Evolutionary conservation across 2,888 invertebrate species (phyloP).

Genomic region (Lasioglossum leucozonium): DNA sequence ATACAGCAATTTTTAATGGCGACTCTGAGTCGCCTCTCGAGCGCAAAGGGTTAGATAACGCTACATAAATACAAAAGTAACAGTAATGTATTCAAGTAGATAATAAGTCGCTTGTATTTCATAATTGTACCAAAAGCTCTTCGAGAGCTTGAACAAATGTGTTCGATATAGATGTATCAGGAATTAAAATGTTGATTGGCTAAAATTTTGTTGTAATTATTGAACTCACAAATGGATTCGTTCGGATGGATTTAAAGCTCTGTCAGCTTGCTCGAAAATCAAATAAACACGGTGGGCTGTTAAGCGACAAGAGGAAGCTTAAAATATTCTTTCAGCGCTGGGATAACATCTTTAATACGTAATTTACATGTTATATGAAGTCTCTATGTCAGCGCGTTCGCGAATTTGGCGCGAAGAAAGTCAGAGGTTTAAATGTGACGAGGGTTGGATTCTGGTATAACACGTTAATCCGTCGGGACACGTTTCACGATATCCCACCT

Average conservation of each 20-base stretch:
- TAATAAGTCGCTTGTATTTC: not conserved
- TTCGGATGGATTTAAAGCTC: not conserved
- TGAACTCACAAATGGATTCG: not conserved
- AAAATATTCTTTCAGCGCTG: not conserved
- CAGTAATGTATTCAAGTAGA: not conserved
- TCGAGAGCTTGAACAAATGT: not conserved
- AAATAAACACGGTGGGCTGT: not conserved
- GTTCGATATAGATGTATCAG: not conserved
- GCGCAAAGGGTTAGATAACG: no score
- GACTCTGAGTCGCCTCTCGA: no score
- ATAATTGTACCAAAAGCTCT: not conserved
- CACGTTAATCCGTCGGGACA: constrained; percentile 54
- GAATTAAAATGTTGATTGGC: not conserved
- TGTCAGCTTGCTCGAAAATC: not conserved
- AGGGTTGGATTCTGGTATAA: constrained; percentile 59
- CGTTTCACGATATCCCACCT: constrained; percentile 47
- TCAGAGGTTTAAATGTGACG: constrained; percentile 58
- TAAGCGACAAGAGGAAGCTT: not conserved
- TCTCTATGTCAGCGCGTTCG: constrained; percentile 26
- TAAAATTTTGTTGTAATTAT: not conserved
- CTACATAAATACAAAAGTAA: no score
- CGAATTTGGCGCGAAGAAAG: constrained; percentile 43
- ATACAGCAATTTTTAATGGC: no score
- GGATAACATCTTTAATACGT: not conserved
- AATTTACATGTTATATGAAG: constrained; percentile 14